Conservation (phyloP, 2,888 invertebrate species). For the Andrena camellia region DNA sequence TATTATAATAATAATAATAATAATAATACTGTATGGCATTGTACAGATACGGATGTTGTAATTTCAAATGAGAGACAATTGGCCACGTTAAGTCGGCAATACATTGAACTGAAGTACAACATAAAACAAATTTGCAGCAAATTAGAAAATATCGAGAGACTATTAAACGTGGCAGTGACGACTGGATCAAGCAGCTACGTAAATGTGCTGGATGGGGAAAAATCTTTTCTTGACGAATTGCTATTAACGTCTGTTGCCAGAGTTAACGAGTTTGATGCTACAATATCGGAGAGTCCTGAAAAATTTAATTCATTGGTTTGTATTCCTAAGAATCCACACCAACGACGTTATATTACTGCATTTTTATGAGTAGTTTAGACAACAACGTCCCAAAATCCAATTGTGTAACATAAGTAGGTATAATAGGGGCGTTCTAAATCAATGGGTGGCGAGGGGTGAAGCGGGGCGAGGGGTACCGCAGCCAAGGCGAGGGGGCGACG, state of each 20-base stretch:
- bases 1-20: not conserved
- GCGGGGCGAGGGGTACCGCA: too few relatives aligned
- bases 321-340: not conserved
- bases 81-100: constrained; percentile 18
- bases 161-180: not conserved
- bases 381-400: too few relatives aligned
- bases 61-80: not conserved
- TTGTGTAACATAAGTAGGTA: too few relatives aligned
- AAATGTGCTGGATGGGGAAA: too few relatives aligned
- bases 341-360: too few relatives aligned
- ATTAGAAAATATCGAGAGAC: constrained; percentile 12
- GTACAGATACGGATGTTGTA: not conserved
- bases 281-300: constrained; percentile 32
- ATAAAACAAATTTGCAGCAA: constrained; percentile 19
- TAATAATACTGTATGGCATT: not conserved
- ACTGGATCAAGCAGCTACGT: too few relatives aligned
- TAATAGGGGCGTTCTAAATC: too few relatives aligned
- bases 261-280: constrained; percentile 14
- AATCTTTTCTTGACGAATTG: constrained; percentile 25
- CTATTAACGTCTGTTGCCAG: constrained; percentile 10
- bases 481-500: too few relatives aligned
- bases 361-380: too few relatives aligned
- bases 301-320: constrained; percentile 45
- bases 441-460: too few relatives aligned
- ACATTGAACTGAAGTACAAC: constrained; percentile 20